phyloP scores from a whole-genome alignment of 2,888 invertebrate species.

The Ephialtes manifestator region DNA sequence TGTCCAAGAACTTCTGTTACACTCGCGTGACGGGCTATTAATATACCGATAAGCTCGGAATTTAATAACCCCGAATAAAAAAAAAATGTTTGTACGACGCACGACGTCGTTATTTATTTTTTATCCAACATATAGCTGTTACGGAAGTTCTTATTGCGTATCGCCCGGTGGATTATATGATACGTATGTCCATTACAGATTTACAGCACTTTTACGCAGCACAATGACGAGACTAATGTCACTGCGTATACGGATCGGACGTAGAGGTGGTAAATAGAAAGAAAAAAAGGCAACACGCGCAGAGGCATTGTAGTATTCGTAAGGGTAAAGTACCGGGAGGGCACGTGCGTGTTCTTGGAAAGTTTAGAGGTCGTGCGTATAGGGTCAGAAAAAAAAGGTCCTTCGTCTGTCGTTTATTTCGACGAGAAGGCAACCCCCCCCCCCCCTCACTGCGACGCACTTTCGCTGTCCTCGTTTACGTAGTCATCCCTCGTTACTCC shows the following conservation, averaged over 20 bases:
- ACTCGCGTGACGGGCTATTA: not conserved
- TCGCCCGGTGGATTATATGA: not conserved
- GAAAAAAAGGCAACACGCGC: conserved; percentile 62
- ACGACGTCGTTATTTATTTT: not conserved
- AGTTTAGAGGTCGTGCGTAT: conserved; percentile 76
- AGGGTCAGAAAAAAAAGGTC: conserved; percentile 39
- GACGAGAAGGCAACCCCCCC: conserved; percentile 44
- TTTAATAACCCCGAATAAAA: conserved; percentile 3
- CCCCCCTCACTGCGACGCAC: conserved; percentile 9
- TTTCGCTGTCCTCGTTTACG: conserved; percentile 27
- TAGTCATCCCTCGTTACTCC: conserved; percentile 8
- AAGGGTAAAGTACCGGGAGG: conserved; percentile 49
- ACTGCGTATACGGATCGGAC: too few species aligned
- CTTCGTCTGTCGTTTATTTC: conserved; percentile 57
- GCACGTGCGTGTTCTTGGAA: conserved; percentile 78
- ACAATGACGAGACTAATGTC: not conserved
- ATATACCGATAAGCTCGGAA: not conserved
- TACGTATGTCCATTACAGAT: not conserved
- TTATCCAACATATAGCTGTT: not conserved
- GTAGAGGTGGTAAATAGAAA: not conserved
- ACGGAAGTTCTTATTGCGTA: not conserved
- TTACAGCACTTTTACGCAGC: not conserved
- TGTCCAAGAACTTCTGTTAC: not conserved
- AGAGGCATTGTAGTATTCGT: conserved; percentile 29
- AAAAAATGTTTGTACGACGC: not conserved